Percentiles rank a stretch among this genome's conserved stretches.
Conservation (phyloP, 23 tunicate genomes). For the Styela clava region DNA sequence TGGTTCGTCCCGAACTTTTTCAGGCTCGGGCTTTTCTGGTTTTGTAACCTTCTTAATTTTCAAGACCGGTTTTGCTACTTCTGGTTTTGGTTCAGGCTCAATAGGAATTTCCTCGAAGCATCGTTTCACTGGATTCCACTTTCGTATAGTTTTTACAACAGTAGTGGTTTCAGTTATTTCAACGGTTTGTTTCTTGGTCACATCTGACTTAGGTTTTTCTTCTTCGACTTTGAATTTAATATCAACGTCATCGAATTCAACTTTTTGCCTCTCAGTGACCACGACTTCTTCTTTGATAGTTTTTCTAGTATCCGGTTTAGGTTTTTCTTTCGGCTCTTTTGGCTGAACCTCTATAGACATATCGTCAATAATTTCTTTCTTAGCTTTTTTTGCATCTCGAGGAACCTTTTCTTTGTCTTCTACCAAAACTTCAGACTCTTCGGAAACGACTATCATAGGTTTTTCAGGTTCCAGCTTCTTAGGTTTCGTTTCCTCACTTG, state of each 20-base stretch:
- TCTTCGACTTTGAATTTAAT: not conserved
- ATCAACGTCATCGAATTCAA: not conserved
- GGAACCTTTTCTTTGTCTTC: not conserved
- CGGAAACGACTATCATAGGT: too few relatives aligned
- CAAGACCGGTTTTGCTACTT: not conserved
- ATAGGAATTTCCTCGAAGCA: not conserved
- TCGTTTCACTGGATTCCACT: not conserved
- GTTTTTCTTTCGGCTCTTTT: not conserved
- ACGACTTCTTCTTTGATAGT: conserved; percentile 1
- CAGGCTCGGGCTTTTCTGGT: not conserved
- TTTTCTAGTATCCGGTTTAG: not conserved
- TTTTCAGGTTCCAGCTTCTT: not conserved
- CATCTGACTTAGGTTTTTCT: not conserved
- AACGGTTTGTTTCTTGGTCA: not conserved
- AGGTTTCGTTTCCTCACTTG: not conserved
- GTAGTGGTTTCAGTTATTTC: not conserved
- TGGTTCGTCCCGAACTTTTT: not conserved
- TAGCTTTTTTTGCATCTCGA: not conserved
- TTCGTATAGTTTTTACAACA: not conserved
- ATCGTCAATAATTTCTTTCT: not conserved
- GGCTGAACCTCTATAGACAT: not conserved
- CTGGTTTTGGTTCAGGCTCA: not conserved
- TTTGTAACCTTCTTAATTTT: not conserved
- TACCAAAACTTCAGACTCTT: not conserved
- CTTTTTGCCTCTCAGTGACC: not conserved